phyloP scores from a whole-genome alignment of 2,888 invertebrate species.

The Dicranocentrus wangi region DNA sequence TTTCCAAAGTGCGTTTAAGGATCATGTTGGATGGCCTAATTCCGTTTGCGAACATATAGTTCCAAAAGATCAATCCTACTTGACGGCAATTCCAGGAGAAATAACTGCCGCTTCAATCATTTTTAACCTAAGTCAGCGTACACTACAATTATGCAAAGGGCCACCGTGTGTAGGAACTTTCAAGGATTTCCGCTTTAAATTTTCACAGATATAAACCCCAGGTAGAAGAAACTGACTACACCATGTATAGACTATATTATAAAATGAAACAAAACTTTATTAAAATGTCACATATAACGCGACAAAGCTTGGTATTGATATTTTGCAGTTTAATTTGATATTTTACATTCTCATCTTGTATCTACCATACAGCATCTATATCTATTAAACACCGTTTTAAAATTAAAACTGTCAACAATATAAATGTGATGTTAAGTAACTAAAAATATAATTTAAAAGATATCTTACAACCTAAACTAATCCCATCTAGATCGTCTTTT shows the following conservation, averaged over 20 bases:
- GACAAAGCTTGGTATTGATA: too few species aligned
- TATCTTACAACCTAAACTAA: conserved; percentile 16
- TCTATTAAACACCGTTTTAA: too few species aligned
- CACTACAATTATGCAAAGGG: conserved; percentile 57
- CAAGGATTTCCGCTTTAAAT: conserved; percentile 38
- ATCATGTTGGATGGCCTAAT: conserved; percentile 66
- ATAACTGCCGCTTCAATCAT: conserved; percentile 66
- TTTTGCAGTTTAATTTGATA: too few species aligned
- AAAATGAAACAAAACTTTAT: too few species aligned
- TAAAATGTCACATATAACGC: too few species aligned
- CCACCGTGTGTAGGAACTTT: conserved; percentile 61
- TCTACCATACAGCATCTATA: too few species aligned
- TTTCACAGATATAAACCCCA: conserved; percentile 26
- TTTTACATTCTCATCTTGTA: too few species aligned
- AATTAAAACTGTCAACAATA: not conserved
- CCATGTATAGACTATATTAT: too few species aligned
- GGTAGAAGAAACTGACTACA: too few species aligned
- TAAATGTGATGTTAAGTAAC: too few species aligned
- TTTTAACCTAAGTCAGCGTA: conserved; percentile 61
- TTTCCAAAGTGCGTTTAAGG: conserved; percentile 64
- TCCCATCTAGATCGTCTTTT: conserved; percentile 69
- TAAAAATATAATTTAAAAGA: too few species aligned
- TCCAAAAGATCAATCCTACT: conserved; percentile 35
- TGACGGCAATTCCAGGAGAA: conserved; percentile 31
- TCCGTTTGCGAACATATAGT: conserved; percentile 65